These are phyloP conservation scores for Leptinotarsa tumamoca DNA, from an alignment of 2,888 invertebrate species.

Conservation along the genomic window DNA sequence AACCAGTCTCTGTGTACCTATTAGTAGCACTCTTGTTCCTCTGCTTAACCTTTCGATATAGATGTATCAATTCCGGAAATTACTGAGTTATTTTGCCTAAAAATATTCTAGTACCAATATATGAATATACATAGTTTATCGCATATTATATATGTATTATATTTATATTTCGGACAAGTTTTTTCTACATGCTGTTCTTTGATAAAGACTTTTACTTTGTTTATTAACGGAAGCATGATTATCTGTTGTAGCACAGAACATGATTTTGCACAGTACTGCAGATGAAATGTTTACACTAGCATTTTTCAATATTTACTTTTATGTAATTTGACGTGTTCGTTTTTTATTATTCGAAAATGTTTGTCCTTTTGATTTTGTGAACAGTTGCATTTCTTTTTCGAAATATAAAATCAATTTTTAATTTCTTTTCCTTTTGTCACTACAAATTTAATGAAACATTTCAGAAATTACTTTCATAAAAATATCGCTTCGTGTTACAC, in stretches of 20 bases:
- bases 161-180: constrained; percentile 57
- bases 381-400: constrained; percentile 21
- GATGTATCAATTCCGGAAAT: constrained; percentile 39
- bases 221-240: constrained; percentile 28
- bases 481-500: constrained; percentile 26
- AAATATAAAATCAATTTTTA: constrained; percentile 13
- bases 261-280: constrained; percentile 26
- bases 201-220: constrained; percentile 37
- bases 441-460: constrained; percentile 11
- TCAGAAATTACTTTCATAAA: constrained; percentile 10
- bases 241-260: constrained; percentile 29
- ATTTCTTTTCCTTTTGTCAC: constrained; percentile 31
- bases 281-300: constrained; percentile 25
- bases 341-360: constrained; percentile 36
- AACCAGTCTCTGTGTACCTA: constrained; percentile 56
- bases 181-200: constrained; percentile 47
- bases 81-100: constrained; percentile 47
- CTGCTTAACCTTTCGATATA: constrained; percentile 63
- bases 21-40: constrained; percentile 64
- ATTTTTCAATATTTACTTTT: constrained; percentile 47
- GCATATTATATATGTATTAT: constrained; percentile 59
- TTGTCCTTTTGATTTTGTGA: constrained; percentile 30
- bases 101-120: constrained; percentile 48
- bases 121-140: constrained; percentile 53
- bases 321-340: constrained; percentile 33